A percentile compares a stretch with the other conserved stretches of the same genome.
Conservation (phyloP, 2,888 invertebrate genomes). For the Macrophya alboannulata region DNA sequence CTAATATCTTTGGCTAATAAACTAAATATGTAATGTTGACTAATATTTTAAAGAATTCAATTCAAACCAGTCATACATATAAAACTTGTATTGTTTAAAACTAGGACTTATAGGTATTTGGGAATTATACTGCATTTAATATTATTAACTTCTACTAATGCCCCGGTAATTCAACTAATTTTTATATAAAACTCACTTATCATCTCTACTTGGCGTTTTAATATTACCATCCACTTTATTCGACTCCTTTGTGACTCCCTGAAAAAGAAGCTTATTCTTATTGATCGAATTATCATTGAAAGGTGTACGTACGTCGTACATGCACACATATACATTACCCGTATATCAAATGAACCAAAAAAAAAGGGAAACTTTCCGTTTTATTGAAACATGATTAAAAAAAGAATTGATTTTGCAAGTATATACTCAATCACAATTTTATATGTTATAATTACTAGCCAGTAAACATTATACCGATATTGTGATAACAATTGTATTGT, state of each 20-base stretch:
- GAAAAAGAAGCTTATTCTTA: slow-evolving; percentile 35
- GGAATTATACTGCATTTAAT: slow-evolving; percentile 22
- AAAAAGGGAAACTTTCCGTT: background rate
- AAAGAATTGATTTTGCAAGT: background rate
- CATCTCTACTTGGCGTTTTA: slow-evolving; percentile 58
- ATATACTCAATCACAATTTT: background rate
- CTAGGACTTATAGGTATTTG: slow-evolving; percentile 9
- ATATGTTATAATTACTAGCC: background rate
- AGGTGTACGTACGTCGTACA: background rate
- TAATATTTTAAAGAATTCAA: slow-evolving; percentile 50
- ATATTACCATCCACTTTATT: slow-evolving; percentile 62
- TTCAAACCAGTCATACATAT: slow-evolving; percentile 29
- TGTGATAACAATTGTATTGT: slow-evolving; percentile 2
- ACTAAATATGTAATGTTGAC: slow-evolving; percentile 59
- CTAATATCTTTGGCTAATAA: slow-evolving; percentile 74
- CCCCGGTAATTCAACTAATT: slow-evolving; percentile 42
- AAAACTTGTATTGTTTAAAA: slow-evolving; percentile 7
- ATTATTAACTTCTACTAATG: slow-evolving; percentile 52
- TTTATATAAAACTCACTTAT: slow-evolving; percentile 51
- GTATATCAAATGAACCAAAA: background rate
- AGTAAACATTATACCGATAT: background rate
- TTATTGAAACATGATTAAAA: background rate
- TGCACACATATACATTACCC: no score
- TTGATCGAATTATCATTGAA: background rate
- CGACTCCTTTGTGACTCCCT: slow-evolving; percentile 70